These are phyloP conservation scores for Miichthys miiuy DNA, from an alignment of 2,797 vertebrate genomes.

Conservation along the genomic window DNA sequence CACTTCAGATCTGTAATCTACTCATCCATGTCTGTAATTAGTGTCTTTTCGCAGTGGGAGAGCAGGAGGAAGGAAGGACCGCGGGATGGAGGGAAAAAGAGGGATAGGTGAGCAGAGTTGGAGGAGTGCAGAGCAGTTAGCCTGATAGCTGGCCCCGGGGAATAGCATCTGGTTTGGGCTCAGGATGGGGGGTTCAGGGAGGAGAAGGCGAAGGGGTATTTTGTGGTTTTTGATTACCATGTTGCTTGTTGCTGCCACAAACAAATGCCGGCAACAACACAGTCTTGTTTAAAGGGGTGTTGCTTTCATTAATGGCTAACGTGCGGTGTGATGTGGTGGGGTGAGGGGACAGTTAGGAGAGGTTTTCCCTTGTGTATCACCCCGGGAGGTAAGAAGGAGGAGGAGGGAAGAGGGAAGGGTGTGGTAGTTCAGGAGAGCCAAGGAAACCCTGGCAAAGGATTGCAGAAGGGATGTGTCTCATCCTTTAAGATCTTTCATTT, in stretches of 20 bases:
- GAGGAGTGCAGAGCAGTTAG: constrained; percentile 67
- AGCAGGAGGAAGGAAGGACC: constrained; percentile 77
- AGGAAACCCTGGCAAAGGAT: constrained; percentile 57
- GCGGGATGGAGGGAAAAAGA: constrained; percentile 56
- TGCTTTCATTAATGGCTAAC: constrained; percentile 58
- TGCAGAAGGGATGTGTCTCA: constrained; percentile 45
- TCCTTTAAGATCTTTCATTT: constrained; percentile 64
- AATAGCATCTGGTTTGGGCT: constrained; percentile 77
- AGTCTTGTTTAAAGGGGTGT: constrained; percentile 60
- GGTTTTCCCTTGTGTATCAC: constrained; percentile 59
- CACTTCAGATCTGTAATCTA: constrained; percentile 83
- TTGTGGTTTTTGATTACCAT: constrained; percentile 65
- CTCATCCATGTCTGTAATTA: constrained; percentile 85
- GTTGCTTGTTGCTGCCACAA: constrained; percentile 62
- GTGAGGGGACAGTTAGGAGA: constrained; percentile 43
- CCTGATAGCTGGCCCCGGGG: constrained; percentile 71
- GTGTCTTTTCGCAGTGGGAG: constrained; percentile 80
- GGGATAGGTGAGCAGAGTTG: constrained; percentile 65
- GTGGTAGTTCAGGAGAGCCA: constrained; percentile 53
- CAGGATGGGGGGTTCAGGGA: constrained; percentile 47
- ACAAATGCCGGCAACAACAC: constrained; percentile 61
- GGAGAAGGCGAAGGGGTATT: constrained; percentile 51
- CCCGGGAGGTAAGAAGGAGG: constrained; percentile 52
- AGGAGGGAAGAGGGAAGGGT: constrained; percentile 49
- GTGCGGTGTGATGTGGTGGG: constrained; percentile 29